These are phyloP conservation scores for Heliconius hermathena DNA, from an alignment of 1,140 invertebrate species.

Conservation along the genomic window DNA sequence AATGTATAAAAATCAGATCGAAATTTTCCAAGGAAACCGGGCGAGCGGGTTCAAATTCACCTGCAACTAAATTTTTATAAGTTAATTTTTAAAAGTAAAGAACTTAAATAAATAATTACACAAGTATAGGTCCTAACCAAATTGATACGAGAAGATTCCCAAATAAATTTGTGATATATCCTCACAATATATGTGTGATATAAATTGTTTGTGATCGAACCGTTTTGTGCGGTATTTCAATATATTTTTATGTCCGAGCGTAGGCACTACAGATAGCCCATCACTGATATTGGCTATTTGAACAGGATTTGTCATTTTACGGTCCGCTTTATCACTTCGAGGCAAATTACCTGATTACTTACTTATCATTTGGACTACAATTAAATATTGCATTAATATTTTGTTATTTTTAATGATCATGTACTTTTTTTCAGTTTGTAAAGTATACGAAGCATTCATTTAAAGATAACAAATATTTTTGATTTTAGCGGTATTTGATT, in stretches of 20 bases:
- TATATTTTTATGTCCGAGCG: constrained; percentile 39
- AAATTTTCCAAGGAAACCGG: too few relatives aligned
- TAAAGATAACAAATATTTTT: neutral
- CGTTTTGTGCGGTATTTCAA: constrained; percentile 35
- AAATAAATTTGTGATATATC: constrained; percentile 12
- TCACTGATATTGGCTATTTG: constrained; percentile 35
- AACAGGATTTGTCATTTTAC: constrained; percentile 37
- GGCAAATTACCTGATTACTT: constrained; percentile 27
- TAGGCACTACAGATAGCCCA: constrained; percentile 34
- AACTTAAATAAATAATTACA: neutral
- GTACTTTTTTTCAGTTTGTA: neutral
- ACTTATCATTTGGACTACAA: constrained; percentile 10
- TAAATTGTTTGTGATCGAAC: constrained; percentile 37
- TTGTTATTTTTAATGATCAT: neutral
- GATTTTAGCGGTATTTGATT: too few relatives aligned
- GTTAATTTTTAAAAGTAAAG: too few relatives aligned
- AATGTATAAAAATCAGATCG: too few relatives aligned
- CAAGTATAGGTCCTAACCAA: neutral
- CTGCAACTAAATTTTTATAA: too few relatives aligned
- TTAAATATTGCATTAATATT: constrained; percentile 5
- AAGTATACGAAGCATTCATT: neutral
- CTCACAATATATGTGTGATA: constrained; percentile 3
- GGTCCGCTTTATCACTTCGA: constrained; percentile 31
- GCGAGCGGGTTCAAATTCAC: too few relatives aligned
- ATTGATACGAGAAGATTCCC: constrained; percentile 2